phyloP scores from a whole-genome alignment of 2,113 vertebrate genomes.

The Peromyscus leucopus region DNA sequence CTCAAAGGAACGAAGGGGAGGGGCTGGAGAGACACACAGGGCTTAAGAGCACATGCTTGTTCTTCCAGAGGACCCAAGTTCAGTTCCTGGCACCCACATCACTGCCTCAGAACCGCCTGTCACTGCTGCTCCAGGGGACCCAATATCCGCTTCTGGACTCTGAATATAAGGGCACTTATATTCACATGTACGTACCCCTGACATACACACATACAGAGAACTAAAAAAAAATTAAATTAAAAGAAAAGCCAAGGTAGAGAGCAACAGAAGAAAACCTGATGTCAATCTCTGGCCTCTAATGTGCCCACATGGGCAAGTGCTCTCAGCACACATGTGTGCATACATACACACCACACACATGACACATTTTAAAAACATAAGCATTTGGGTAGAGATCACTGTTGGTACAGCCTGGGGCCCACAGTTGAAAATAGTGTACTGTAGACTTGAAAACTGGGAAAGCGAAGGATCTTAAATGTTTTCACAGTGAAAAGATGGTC shows the following conservation, averaged over 20 bases:
- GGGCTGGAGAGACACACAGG: background rate
- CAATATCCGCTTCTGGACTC: background rate
- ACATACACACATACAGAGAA: background rate
- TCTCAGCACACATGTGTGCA: background rate
- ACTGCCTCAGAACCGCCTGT: background rate
- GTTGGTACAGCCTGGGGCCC: background rate
- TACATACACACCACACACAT: background rate
- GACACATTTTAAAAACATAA: constrained; percentile 8
- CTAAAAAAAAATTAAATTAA: background rate
- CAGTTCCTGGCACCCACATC: background rate
- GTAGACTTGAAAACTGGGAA: background rate
- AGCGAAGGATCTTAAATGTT: background rate
- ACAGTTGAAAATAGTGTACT: background rate
- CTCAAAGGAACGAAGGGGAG: background rate
- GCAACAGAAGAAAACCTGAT: background rate
- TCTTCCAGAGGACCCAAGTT: background rate
- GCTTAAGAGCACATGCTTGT: too few relatives aligned
- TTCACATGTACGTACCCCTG: background rate
- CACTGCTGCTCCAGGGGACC: background rate
- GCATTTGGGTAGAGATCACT: background rate
- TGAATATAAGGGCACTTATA: background rate
- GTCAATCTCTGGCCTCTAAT: background rate
- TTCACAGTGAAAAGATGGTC: background rate
- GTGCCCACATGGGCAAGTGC: background rate
- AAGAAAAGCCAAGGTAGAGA: background rate